These are phyloP conservation scores for Sus cebifrons DNA, from an alignment of 2,797 vertebrate genomes.

Conservation along the genomic window DNA sequence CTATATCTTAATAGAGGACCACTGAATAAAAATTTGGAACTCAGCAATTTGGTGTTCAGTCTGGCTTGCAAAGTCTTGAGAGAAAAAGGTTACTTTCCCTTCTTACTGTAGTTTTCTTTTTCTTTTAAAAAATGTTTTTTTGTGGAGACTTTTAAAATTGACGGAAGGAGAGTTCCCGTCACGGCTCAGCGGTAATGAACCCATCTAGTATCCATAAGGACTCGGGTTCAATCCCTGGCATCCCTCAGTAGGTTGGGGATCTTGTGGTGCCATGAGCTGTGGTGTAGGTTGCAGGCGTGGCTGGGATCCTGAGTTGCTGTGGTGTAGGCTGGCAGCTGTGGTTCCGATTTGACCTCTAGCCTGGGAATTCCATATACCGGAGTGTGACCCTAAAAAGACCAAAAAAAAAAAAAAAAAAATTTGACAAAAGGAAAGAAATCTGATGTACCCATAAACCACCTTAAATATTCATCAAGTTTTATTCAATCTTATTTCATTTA, in stretches of 20 bases:
- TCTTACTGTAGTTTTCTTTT: slow-evolving; percentile 31
- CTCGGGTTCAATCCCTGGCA: too few relatives aligned
- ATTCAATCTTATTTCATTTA: neutral
- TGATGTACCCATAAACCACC: neutral
- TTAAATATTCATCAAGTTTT: slow-evolving; percentile 20
- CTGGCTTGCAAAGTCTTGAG: slow-evolving; percentile 24
- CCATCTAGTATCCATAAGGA: too few relatives aligned
- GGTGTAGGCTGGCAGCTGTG: too few relatives aligned
- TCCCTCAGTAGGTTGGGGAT: too few relatives aligned
- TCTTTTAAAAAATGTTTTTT: neutral
- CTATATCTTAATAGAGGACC: neutral
- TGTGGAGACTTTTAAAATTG: slow-evolving; percentile 38
- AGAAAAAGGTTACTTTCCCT: slow-evolving; percentile 44
- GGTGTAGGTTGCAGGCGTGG: too few relatives aligned
- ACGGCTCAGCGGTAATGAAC: too few relatives aligned
- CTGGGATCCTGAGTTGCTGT: too few relatives aligned
- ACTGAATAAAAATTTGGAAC: slow-evolving; percentile 17
- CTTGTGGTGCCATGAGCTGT: too few relatives aligned
- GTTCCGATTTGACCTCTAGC: too few relatives aligned
- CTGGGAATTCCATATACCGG: too few relatives aligned
- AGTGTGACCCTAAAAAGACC: too few relatives aligned
- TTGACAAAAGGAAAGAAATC: slow-evolving; percentile 11
- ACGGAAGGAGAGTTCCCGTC: neutral
- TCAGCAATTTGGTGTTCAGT: slow-evolving; percentile 35
- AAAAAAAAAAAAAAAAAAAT: too few relatives aligned